A percentile compares a stretch with the other conserved stretches of the same genome.
Conservation (phyloP, 2,113 vertebrate species). For the Capreolus pygargus region DNA sequence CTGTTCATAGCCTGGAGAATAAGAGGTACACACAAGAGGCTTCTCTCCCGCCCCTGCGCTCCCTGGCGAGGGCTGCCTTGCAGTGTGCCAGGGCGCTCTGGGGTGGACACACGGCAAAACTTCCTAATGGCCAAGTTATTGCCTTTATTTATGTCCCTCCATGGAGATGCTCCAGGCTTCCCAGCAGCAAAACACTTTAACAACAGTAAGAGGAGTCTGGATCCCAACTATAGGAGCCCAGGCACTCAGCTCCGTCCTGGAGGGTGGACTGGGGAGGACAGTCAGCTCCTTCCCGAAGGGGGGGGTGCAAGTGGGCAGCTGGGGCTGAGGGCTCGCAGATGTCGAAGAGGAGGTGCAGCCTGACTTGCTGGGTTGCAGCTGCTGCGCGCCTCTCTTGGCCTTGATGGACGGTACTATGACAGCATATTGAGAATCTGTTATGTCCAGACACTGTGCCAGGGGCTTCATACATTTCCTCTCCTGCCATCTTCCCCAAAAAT, state of each 20-base stretch:
- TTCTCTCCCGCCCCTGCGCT: fast-evolving
- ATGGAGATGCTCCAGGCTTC: neutral
- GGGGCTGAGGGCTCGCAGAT: fast-evolving
- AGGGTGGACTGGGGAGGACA: neutral
- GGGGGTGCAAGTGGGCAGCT: neutral
- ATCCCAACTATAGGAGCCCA: neutral
- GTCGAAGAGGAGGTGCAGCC: neutral
- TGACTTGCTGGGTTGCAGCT: neutral
- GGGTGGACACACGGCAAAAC: fast-evolving
- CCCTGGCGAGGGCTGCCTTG: neutral
- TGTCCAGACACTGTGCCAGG: neutral
- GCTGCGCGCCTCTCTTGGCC: fast-evolving
- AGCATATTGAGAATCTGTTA: neutral
- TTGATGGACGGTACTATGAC: fast-evolving
- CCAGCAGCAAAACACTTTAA: slow-evolving; percentile 21
- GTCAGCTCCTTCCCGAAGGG: neutral
- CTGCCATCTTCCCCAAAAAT: neutral
- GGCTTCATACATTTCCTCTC: too few species aligned
- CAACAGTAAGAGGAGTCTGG: neutral
- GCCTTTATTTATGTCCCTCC: slow-evolving; percentile 3
- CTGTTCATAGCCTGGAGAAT: too few species aligned
- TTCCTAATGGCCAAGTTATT: neutral
- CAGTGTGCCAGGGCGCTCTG: neutral
- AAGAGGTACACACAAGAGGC: neutral
- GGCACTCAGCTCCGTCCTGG: neutral